These are phyloP conservation scores for Pachyseris speciosa DNA, from an alignment of 64 coral and sea anemone genomes.

Conservation along the genomic window DNA sequence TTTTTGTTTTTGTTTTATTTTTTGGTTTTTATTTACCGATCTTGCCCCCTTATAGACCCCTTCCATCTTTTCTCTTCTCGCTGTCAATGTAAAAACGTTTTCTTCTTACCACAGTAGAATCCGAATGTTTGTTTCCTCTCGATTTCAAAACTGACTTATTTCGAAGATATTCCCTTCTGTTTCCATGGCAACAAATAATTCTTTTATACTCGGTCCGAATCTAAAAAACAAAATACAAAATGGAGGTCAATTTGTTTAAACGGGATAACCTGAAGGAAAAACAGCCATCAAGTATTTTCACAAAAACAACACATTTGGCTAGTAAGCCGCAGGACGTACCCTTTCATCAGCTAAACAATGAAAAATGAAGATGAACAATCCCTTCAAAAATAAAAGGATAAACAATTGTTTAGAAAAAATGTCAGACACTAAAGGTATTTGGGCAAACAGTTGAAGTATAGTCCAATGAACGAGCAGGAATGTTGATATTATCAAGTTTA, in stretches of 20 bases:
- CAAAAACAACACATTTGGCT: no score
- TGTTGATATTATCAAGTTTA: no score
- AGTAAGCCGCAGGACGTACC: slow-evolving; percentile 76
- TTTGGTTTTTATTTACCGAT: no score
- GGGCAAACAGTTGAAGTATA: not conserved
- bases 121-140: not conserved
- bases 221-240: slow-evolving; percentile 17
- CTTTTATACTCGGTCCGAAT: slow-evolving; percentile 78
- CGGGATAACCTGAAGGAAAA: not conserved
- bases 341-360: slow-evolving; percentile 94
- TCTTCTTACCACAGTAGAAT: slow-evolving; percentile 55
- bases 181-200: slow-evolving; percentile 75
- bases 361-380: slow-evolving; percentile 93
- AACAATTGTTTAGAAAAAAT: not conserved
- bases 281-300: no score
- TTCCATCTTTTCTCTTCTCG: no score
- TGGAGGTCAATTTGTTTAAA: not conserved
- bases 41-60: no score
- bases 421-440: not conserved
- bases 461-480: no score
- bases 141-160: not conserved
- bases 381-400: slow-evolving; percentile 49
- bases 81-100: no score
- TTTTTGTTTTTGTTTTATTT: no score
- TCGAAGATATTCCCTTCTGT: slow-evolving; percentile 71